A percentile compares a stretch with the other conserved stretches of the same genome.
phyloP scores from a whole-genome alignment of 2,113 vertebrate genomes.

The Carollia perspicillata region DNA sequence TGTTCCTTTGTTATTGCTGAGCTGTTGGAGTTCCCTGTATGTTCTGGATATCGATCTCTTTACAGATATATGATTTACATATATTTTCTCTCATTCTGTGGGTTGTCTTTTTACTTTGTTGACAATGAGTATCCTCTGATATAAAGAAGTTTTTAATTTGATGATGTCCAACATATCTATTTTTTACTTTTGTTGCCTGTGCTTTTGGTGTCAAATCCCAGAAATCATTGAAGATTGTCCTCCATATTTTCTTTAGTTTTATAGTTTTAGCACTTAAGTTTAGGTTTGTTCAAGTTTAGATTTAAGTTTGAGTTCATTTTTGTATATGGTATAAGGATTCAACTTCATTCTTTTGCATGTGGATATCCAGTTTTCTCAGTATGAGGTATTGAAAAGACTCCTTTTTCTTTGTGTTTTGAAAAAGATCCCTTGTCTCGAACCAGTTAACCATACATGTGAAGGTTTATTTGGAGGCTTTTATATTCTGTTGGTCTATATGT shows the following conservation, averaged over 20 bases:
- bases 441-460: neutral
- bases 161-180: neutral
- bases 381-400: neutral
- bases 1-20: neutral
- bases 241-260: neutral
- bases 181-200: neutral
- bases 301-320: constrained; percentile 29
- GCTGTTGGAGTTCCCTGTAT: neutral
- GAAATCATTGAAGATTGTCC: neutral
- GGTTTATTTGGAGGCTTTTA: neutral
- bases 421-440: neutral
- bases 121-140: neutral
- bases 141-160: neutral
- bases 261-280: neutral
- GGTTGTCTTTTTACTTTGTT: neutral
- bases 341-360: neutral
- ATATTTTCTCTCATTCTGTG: neutral
- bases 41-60: neutral
- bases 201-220: neutral
- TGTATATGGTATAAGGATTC: neutral
- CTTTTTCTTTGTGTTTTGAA: neutral
- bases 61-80: neutral
- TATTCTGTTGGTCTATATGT: neutral
- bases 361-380: neutral
- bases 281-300: neutral